Evolutionary conservation across 2,113 vertebrate genomes (phyloP).

Genomic region (Mormoops blainvillei): DNA sequence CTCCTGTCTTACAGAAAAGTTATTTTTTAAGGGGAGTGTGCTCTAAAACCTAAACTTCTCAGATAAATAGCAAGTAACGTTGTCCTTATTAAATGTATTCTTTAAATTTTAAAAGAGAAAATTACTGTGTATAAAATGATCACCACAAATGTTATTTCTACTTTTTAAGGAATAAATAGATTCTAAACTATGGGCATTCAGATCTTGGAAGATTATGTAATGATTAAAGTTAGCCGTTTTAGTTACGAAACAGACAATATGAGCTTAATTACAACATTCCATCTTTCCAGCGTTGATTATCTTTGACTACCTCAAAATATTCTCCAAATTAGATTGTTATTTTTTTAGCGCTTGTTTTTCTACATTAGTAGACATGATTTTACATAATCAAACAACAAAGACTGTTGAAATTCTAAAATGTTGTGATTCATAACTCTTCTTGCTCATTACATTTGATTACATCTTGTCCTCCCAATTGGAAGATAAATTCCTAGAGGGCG

Average conservation of each 20-base stretch:
- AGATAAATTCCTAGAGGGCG: background rate
- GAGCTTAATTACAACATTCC: background rate
- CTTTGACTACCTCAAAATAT: background rate
- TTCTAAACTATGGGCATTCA: background rate
- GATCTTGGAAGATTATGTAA: background rate
- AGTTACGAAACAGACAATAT: background rate
- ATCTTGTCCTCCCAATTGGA: background rate
- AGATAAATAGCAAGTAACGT: background rate
- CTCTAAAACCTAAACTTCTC: background rate
- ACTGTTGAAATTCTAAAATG: background rate
- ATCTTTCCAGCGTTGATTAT: background rate
- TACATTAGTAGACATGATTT: background rate
- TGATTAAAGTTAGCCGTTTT: background rate
- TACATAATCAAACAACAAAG: background rate
- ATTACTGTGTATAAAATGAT: background rate
- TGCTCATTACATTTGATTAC: background rate
- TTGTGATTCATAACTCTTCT: background rate
- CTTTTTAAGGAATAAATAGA: background rate
- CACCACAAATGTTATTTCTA: background rate
- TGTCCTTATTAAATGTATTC: background rate
- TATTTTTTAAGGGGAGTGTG: background rate
- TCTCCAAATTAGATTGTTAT: background rate
- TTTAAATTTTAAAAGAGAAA: background rate
- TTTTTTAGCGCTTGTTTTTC: slow-evolving; percentile 7
- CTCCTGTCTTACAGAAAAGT: background rate